phyloP scores from a whole-genome alignment of 2,113 vertebrate genomes.

The Ctenomys sociabilis region DNA sequence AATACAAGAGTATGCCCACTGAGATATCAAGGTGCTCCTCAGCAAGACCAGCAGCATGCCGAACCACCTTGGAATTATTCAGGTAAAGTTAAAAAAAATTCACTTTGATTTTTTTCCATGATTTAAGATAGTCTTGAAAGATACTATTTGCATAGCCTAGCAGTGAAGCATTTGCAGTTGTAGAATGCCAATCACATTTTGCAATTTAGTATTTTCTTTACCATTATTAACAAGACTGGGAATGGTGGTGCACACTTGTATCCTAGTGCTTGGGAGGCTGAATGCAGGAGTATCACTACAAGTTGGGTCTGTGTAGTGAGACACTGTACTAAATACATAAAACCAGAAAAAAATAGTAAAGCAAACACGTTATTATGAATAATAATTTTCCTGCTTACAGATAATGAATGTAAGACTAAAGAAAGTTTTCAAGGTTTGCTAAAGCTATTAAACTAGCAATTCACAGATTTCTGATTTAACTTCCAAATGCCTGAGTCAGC shows the following conservation, averaged over 20 bases:
- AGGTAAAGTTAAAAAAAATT: neutral
- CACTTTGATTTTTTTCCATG: neutral
- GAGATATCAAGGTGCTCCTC: neutral
- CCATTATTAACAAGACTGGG: neutral
- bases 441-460: neutral
- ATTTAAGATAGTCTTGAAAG: neutral
- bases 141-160: neutral
- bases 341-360: too few species aligned
- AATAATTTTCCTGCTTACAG: neutral
- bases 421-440: neutral
- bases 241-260: too few species aligned
- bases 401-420: neutral
- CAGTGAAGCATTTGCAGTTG: neutral
- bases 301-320: too few species aligned
- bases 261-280: too few species aligned
- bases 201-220: neutral
- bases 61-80: conserved; percentile 10
- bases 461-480: neutral
- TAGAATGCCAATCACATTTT: neutral
- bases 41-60: neutral
- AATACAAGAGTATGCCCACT: neutral
- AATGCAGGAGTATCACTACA: too few species aligned
- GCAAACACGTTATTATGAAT: too few species aligned
- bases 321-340: too few species aligned
- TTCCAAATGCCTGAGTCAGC: neutral